These are phyloP conservation scores for Sabatieria punctata DNA, from an alignment of 2,888 invertebrate species.

Conservation along the genomic window DNA sequence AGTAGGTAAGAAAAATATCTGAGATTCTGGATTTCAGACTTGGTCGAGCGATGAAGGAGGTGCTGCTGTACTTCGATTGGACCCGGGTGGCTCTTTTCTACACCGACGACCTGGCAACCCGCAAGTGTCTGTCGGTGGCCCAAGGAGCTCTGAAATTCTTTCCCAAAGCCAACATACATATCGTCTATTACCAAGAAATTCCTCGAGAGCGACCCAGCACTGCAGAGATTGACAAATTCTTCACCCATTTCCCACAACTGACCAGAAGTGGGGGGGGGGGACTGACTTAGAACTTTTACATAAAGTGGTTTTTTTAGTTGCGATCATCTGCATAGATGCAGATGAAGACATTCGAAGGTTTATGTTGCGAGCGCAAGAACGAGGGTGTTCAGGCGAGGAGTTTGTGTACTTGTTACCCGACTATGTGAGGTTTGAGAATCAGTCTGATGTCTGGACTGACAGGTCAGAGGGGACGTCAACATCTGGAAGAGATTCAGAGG, in stretches of 20 bases:
- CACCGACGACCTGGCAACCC: slow-evolving; percentile 14
- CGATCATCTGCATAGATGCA: slow-evolving; percentile 4
- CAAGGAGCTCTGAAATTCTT: slow-evolving; percentile 10
- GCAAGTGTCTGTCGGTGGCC: slow-evolving; percentile 15
- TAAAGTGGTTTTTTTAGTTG: slow-evolving; percentile 1
- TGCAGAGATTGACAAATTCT: slow-evolving; percentile 6
- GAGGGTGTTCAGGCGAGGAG: slow-evolving; percentile 13
- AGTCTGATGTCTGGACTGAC: slow-evolving; percentile 8
- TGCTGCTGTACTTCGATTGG: slow-evolving; percentile 17
- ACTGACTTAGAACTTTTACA: not conserved
- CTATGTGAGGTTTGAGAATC: slow-evolving; percentile 11
- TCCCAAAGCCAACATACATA: slow-evolving; percentile 4
- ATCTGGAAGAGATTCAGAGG: not conserved
- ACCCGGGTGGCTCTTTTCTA: slow-evolving; percentile 18
- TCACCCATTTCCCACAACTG: too few species aligned
- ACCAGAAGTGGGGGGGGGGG: slow-evolving; percentile 4
- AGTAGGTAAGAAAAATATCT: slow-evolving; percentile 7
- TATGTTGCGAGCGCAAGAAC: slow-evolving; percentile 5
- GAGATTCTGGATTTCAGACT: slow-evolving; percentile 11
- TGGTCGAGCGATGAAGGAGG: slow-evolving; percentile 14
- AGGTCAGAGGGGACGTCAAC: not conserved
- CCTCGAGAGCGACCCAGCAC: slow-evolving; percentile 4
- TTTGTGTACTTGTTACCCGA: slow-evolving; percentile 20
- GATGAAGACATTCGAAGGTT: slow-evolving; percentile 7
- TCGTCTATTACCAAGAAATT: slow-evolving; percentile 7